Evolutionary conservation across 2,797 vertebrate species (phyloP).

Genomic region (Champsocephalus esox): DNA sequence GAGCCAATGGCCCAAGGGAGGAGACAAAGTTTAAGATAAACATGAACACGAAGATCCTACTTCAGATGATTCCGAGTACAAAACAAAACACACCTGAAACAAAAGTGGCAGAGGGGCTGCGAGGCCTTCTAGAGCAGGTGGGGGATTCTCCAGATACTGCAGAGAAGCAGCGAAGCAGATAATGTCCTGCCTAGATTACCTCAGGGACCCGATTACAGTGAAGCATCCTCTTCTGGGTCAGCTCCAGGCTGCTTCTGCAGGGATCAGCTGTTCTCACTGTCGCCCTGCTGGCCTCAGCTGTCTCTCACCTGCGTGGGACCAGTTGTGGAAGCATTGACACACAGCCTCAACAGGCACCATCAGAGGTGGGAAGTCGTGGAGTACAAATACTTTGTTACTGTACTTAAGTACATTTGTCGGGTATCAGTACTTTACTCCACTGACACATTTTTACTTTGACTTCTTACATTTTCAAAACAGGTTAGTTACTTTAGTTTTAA

Average conservation of each 20-base stretch:
- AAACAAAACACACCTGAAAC: conserved; percentile 48
- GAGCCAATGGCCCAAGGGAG: neutral
- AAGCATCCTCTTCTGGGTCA: conserved; percentile 77
- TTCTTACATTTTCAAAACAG: too few relatives aligned
- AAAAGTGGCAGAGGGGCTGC: conserved; percentile 54
- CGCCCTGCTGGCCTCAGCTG: conserved; percentile 76
- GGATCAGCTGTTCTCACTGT: conserved; percentile 73
- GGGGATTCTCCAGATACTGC: conserved; percentile 71
- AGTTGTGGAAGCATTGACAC: conserved; percentile 34
- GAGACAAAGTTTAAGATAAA: conserved; percentile 24
- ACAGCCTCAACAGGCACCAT: conserved; percentile 5
- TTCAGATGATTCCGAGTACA: neutral
- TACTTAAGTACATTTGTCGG: too few relatives aligned
- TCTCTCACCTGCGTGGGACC: conserved; percentile 77
- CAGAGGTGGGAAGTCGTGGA: too few relatives aligned
- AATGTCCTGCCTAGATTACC: conserved; percentile 80
- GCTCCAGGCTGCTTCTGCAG: conserved; percentile 70
- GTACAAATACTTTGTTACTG: too few relatives aligned
- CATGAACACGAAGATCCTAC: conserved; percentile 26
- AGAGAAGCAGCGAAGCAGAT: conserved; percentile 72
- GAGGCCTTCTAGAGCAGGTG: conserved; percentile 71
- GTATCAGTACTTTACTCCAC: too few relatives aligned
- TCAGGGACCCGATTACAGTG: conserved; percentile 75
- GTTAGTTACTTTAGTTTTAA: too few relatives aligned
- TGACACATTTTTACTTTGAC: too few relatives aligned